Evolutionary conservation across 2,888 invertebrate species (phyloP).

Genomic region (Deilephila elpenor): DNA sequence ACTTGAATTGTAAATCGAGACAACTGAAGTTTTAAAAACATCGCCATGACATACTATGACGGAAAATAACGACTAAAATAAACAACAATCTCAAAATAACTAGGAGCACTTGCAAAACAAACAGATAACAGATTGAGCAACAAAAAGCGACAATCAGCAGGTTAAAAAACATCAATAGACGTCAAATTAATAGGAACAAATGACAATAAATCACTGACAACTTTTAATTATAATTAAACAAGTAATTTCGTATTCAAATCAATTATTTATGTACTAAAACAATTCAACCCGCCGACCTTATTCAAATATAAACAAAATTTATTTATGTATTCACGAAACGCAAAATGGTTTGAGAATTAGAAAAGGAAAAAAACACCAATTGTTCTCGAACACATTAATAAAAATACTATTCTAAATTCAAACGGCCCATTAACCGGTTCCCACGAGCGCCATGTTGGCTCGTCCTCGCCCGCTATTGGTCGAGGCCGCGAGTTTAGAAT

Average conservation of each 20-base stretch:
- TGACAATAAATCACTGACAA: not conserved
- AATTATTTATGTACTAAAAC: slow-evolving; percentile 35
- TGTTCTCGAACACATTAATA: slow-evolving; percentile 75
- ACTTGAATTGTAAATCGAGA: slow-evolving; percentile 1
- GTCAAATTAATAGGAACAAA: not conserved
- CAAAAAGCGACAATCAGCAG: not conserved
- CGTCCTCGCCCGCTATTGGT: slow-evolving; percentile 83
- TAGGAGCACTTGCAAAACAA: not conserved
- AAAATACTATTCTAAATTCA: slow-evolving; percentile 84
- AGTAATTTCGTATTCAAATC: slow-evolving; percentile 12
- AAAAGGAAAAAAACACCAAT: slow-evolving; percentile 66
- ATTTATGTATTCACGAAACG: slow-evolving; percentile 32
- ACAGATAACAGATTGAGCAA: not conserved
- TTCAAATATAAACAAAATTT: slow-evolving; percentile 41
- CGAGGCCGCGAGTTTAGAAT: slow-evolving; percentile 82
- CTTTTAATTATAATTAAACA: slow-evolving; percentile 1
- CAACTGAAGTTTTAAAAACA: not conserved
- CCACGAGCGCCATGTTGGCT: slow-evolving; percentile 83
- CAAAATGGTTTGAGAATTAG: slow-evolving; percentile 39
- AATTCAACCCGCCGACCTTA: slow-evolving; percentile 38
- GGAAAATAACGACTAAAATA: slow-evolving; percentile 19
- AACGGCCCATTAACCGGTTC: slow-evolving; percentile 84
- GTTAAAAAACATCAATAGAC: not conserved
- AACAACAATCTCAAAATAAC: not conserved
- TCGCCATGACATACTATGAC: not conserved